A percentile compares a stretch with the other conserved stretches of the same genome.
phyloP scores from a whole-genome alignment of 2,797 vertebrate genomes.

The Hozukius guyotensis region DNA sequence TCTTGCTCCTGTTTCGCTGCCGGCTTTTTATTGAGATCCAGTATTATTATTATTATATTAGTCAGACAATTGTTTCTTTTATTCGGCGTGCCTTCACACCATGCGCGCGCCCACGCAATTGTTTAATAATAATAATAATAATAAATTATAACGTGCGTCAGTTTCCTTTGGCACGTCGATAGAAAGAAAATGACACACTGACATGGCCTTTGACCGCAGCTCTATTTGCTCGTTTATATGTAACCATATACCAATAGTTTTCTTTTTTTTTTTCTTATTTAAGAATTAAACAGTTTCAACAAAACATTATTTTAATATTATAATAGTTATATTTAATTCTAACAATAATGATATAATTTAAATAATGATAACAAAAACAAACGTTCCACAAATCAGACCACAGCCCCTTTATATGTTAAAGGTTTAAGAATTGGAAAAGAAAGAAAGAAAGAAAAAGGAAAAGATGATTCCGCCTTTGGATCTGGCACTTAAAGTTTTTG shows the following conservation, averaged over 20 bases:
- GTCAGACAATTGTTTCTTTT: not conserved
- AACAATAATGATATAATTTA: not conserved
- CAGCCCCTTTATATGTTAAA: not conserved
- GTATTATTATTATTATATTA: too few species aligned
- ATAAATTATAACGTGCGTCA: not conserved
- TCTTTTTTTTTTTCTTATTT: not conserved
- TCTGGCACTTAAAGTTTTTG: not conserved
- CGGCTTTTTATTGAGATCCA: not conserved
- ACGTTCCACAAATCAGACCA: not conserved
- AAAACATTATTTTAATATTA: not conserved
- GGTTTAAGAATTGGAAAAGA: not conserved
- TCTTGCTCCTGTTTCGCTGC: not conserved
- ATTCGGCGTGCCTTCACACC: too few species aligned
- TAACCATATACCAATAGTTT: too few species aligned
- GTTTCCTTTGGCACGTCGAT: not conserved
- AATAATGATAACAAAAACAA: not conserved
- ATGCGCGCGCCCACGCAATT: not conserved
- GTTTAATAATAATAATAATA: not conserved
- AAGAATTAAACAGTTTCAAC: not conserved
- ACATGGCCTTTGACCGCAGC: not conserved
- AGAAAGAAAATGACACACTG: not conserved
- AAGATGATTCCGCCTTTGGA: not conserved
- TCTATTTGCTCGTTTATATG: not conserved
- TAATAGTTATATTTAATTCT: not conserved
- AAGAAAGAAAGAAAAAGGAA: not conserved